Percentiles rank a stretch among this genome's conserved stretches.
Evolutionary conservation across 1,140 invertebrate species (phyloP).

Genomic region (Zaprionus inermis): DNA sequence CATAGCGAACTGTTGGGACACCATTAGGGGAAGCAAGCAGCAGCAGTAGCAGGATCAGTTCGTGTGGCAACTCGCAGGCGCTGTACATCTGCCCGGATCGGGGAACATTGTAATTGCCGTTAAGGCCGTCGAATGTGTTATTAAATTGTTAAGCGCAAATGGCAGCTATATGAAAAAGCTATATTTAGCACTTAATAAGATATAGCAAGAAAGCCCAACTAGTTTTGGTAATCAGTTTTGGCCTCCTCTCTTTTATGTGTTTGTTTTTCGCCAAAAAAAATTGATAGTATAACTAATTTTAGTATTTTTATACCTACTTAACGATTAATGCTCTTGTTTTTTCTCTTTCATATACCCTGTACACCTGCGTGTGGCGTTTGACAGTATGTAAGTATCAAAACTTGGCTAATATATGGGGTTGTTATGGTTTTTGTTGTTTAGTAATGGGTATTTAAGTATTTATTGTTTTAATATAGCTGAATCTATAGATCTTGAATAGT

Average conservation of each 20-base stretch:
- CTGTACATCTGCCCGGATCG: slow-evolving; percentile 62
- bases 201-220: slow-evolving; percentile 26
- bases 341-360: slow-evolving; percentile 29
- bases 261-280: slow-evolving; percentile 24
- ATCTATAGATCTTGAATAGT: too few relatives aligned
- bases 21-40: slow-evolving; percentile 57
- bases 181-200: slow-evolving; percentile 54
- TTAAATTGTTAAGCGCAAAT: slow-evolving; percentile 73
- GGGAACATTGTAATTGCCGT: slow-evolving; percentile 64
- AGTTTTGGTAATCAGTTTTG: slow-evolving; percentile 40
- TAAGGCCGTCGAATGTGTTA: slow-evolving; percentile 61
- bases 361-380: neutral
- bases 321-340: slow-evolving; percentile 14
- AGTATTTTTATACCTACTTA: neutral
- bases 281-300: slow-evolving; percentile 6
- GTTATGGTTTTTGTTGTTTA: neutral
- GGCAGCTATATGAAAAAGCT: slow-evolving; percentile 38
- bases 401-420: neutral
- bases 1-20: slow-evolving; percentile 65
- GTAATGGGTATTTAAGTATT: neutral
- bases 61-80: neutral
- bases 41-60: slow-evolving; percentile 10
- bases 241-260: slow-evolving; percentile 29
- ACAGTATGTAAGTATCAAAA: slow-evolving; percentile 56
- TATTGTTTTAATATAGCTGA: too few relatives aligned